Base-by-base conservation (phyloP, 2,797 vertebrate species). In the Falco concolor region DNA sequence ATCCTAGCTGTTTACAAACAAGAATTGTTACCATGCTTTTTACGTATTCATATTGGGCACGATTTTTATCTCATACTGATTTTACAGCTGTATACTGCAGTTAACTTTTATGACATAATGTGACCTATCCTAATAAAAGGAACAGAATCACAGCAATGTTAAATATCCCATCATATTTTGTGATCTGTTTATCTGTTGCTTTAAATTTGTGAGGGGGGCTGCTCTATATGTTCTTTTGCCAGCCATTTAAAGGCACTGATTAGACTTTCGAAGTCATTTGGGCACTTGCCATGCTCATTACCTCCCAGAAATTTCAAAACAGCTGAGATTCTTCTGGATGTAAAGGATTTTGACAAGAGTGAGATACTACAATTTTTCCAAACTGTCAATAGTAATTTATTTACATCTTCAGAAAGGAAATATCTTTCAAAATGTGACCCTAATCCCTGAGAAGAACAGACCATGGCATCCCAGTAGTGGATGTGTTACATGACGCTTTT, bases 221-320 rank as follows among this genome's bases (percentile, higher is more conserved):
- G 28, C 59, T 83, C 27, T n/a, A 5, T 42, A 25, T 28, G 20
- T 72, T 74, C 60, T 49, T 86, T 74, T 93, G 73, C 53, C 86
- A 91, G 64, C 22, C 57, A 60, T 32, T 80, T 76, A 65, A 76
- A 83, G 54, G 64, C 44, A 74, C 36, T 36, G 65, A 45, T 89
- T 24, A 63, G 61, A 67, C 36, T 90, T 79, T 36, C 53, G 8
- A 90, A 90, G 47, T 77, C 28, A 22, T 65, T 88, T 80, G 59
- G n/a, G 52, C 64, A 57, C 25, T 87, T 91, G 56, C 22, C 64
- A 77, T 8, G 20, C 47, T 76, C 27, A 59, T 17, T 47, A 80
- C 36, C 47, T 77, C 73, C 40, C 81, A 56, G 57, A 76, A 74
- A 86, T 86, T 94, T 88, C 69, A 52, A 54, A 88, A 59, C 38